phyloP scores from a whole-genome alignment of 1,140 invertebrate species.

The Penaeus japonicus region DNA sequence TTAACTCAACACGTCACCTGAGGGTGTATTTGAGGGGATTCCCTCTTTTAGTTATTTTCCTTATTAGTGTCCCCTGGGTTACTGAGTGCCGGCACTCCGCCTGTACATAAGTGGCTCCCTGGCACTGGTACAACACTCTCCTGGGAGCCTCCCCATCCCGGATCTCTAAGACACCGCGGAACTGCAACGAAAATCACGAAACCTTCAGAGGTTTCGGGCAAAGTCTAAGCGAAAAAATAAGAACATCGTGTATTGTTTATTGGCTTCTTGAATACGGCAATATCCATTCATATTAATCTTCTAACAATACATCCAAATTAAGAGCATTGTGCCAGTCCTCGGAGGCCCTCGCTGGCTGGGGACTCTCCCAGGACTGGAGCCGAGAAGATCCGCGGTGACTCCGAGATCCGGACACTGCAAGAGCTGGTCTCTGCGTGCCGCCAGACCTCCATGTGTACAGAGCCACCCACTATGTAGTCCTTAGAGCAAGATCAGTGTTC shows the following conservation, averaged over 20 bases:
- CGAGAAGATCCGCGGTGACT: background rate
- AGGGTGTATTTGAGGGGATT: too few relatives aligned
- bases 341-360: conserved; percentile 1
- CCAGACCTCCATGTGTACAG: conserved; percentile 25
- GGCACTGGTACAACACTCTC: background rate
- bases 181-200: background rate
- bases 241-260: too few relatives aligned
- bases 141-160: background rate
- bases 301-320: too few relatives aligned
- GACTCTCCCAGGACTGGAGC: background rate
- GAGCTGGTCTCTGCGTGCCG: conserved; percentile 47
- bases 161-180: background rate
- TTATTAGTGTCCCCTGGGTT: background rate
- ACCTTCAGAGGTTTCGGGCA: too few relatives aligned
- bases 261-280: too few relatives aligned
- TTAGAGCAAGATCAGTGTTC: background rate
- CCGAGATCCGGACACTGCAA: conserved; percentile 25
- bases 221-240: too few relatives aligned
- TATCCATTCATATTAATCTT: too few relatives aligned
- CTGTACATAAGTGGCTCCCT: background rate
- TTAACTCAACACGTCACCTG: too few relatives aligned
- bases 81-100: conserved; percentile 4
- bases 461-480: conserved; percentile 10
- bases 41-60: background rate
- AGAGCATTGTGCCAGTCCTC: background rate